Evolutionary conservation across 2,797 vertebrate species (phyloP).

Genomic region (Morelia viridis): DNA sequence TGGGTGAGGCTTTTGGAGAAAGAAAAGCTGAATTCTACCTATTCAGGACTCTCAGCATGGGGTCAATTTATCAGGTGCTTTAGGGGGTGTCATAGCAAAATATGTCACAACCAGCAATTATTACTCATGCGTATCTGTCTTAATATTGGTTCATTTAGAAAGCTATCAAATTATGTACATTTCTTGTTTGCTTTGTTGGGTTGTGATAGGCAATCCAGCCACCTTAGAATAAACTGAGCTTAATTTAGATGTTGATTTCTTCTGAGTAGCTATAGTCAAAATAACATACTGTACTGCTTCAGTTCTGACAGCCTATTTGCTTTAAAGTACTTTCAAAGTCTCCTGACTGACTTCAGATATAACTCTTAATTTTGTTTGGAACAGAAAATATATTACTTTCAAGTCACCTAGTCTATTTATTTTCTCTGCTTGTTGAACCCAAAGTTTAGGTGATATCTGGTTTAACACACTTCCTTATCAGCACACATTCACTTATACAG

Average conservation of each 20-base stretch:
- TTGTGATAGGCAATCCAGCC: constrained; percentile 14
- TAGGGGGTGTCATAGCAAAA: not conserved
- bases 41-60: not conserved
- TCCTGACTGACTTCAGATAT: constrained; percentile 46
- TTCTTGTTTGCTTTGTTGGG: constrained; percentile 2
- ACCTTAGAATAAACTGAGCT: constrained; percentile 16
- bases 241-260: not conserved
- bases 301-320: constrained; percentile 38
- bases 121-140: not conserved
- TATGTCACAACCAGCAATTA: not conserved
- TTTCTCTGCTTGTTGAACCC: constrained; percentile 43
- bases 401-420: constrained; percentile 51
- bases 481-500: not conserved
- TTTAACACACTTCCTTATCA: constrained; percentile 41
- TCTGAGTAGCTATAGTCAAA: constrained; percentile 34
- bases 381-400: constrained; percentile 46
- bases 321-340: constrained; percentile 57
- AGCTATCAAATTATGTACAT: not conserved
- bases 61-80: not conserved
- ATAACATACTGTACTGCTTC: not conserved
- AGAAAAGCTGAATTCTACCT: not conserved
- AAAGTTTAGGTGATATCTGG: constrained; percentile 50
- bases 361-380: constrained; percentile 63
- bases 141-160: constrained; percentile 26
- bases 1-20: not conserved